Percentiles rank a stretch among this genome's conserved stretches.
Evolutionary conservation across 2,797 vertebrate genomes (phyloP).

Genomic region (Lutjanus argentimaculatus): DNA sequence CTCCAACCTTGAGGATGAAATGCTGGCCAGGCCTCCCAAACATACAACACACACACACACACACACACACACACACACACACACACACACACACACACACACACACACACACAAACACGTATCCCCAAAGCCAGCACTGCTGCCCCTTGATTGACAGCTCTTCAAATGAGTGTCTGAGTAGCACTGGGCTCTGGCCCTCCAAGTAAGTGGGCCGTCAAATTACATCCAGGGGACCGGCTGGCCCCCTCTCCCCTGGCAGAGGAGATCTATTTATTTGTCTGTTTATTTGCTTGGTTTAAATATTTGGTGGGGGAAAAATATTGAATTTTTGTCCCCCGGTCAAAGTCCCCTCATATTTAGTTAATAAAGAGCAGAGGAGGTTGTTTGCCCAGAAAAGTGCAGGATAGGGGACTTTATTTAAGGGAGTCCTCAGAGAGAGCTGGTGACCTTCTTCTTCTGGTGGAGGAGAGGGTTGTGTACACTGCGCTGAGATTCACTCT

Average conservation of each 20-base stretch:
- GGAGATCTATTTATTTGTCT: constrained; percentile 92
- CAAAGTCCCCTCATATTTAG: constrained; percentile 92
- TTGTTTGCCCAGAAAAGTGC: constrained; percentile 89
- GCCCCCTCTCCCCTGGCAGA: constrained; percentile 87
- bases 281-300: constrained; percentile 94
- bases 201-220: constrained; percentile 98
- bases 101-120: constrained; percentile 64
- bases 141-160: constrained; percentile 92
- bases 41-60: constrained; percentile 59
- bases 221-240: constrained; percentile 90
- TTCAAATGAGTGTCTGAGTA: constrained; percentile 94
- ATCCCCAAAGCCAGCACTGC: constrained; percentile 60
- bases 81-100: constrained; percentile 55
- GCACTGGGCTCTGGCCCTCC: constrained; percentile 90
- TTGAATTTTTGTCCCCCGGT: constrained; percentile 93
- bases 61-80: constrained; percentile 63
- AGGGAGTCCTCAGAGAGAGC: constrained; percentile 85
- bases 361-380: constrained; percentile 93
- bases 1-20: constrained; percentile 86
- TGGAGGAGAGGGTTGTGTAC: constrained; percentile 78
- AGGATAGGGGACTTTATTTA: constrained; percentile 88
- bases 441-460: constrained; percentile 86
- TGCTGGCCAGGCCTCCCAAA: constrained; percentile 52
- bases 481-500: constrained; percentile 72
- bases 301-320: constrained; percentile 93